phyloP scores from a whole-genome alignment of 2,113 vertebrate species.

The Chlamydotis undulata region DNA sequence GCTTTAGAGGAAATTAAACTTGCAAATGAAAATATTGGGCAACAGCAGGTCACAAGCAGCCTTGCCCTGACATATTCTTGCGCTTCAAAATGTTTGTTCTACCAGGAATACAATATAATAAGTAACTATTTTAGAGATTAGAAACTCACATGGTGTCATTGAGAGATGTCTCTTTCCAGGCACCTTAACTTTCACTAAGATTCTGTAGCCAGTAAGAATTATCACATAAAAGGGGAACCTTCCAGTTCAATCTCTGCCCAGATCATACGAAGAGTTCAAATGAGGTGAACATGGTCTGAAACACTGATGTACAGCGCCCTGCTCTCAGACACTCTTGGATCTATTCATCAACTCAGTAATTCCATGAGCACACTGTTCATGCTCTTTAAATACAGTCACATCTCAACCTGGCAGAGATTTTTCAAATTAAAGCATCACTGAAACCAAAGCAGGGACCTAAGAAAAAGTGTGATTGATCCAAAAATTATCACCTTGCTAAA shows the following conservation, averaged over 20 bases:
- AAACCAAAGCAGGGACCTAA: not conserved
- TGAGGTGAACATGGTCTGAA: not conserved
- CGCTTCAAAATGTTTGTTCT: not conserved
- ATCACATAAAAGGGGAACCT: not conserved
- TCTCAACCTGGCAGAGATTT: not conserved
- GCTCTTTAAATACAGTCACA: not conserved
- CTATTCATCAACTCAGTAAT: not conserved
- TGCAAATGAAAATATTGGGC: not conserved
- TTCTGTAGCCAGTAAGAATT: not conserved
- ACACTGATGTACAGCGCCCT: fast-evolving
- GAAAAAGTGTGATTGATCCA: not conserved
- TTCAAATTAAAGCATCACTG: not conserved
- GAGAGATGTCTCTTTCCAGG: not conserved
- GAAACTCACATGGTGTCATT: not conserved
- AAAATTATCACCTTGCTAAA: not conserved
- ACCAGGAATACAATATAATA: not conserved
- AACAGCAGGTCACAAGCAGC: not conserved
- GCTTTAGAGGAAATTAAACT: not conserved
- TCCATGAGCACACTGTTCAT: not conserved
- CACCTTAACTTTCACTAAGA: not conserved
- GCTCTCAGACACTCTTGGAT: not conserved
- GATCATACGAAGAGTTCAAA: not conserved
- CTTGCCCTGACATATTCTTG: not conserved
- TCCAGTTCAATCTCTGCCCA: not conserved
- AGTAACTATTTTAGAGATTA: not conserved